Evolutionary conservation across 2,888 invertebrate species (phyloP).

Genomic region (Epistrophe grossulariae): DNA sequence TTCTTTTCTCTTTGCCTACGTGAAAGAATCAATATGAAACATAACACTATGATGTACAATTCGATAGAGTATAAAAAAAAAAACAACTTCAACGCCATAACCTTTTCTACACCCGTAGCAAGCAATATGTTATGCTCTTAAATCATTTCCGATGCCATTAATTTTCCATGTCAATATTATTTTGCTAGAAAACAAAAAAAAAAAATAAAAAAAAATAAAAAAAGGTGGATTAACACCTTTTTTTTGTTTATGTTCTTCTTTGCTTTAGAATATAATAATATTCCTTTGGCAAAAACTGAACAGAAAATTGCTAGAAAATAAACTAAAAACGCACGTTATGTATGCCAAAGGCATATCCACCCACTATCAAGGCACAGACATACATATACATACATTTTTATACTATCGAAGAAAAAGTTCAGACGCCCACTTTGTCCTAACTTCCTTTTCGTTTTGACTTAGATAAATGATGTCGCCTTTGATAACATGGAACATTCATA

Average conservation of each 20-base stretch:
- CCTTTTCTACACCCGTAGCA: constrained; percentile 17
- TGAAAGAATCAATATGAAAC: constrained; percentile 10
- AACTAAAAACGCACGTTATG: constrained; percentile 70
- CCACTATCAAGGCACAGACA: constrained; percentile 25
- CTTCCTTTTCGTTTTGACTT: constrained; percentile 68
- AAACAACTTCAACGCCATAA: constrained; percentile 1
- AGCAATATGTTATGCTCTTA: constrained; percentile 62
- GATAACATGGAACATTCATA: constrained; percentile 67
- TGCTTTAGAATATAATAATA: constrained; percentile 28
- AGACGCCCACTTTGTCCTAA: constrained; percentile 59
- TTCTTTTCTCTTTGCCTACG: neutral
- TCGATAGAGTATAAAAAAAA: neutral
- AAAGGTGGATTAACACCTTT: constrained; percentile 41
- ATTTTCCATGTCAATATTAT: constrained; percentile 76
- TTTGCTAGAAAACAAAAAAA: constrained; percentile 44
- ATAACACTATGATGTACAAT: neutral
- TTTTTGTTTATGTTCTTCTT: constrained; percentile 29
- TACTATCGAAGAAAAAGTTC: neutral
- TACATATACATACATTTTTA: neutral
- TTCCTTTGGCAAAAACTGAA: constrained; percentile 34
- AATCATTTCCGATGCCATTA: constrained; percentile 77
- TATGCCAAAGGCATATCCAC: constrained; percentile 64
- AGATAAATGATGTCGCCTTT: constrained; percentile 72
- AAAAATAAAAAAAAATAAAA: constrained; percentile 30
- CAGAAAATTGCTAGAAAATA: constrained; percentile 45